Conservation (phyloP, 1,140 invertebrate genomes). For the Macrotrachela quadricornifera region DNA sequence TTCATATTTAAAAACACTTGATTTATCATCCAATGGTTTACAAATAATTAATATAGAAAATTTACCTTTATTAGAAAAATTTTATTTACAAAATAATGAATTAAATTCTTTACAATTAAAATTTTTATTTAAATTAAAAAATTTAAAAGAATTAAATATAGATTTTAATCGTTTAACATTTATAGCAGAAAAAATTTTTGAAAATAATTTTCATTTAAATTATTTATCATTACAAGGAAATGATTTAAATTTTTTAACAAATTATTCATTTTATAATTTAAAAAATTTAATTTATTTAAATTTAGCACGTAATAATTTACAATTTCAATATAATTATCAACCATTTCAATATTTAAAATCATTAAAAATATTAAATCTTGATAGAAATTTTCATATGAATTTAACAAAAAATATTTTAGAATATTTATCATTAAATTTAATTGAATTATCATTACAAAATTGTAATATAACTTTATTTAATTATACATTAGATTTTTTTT, state of each 20-base stretch:
- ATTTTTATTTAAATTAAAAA: not conserved
- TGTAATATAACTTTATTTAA: no score
- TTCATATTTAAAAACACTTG: not conserved
- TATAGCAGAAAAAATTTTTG: not conserved
- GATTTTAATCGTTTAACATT: slow-evolving; percentile 4
- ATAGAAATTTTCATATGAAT: no score
- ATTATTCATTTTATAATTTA: not conserved
- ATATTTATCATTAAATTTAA: no score
- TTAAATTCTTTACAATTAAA: slow-evolving; percentile 2
- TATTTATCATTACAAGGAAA: slow-evolving; percentile 1
- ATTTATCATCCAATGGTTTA: slow-evolving; percentile 6
- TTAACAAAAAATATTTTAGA: no score
- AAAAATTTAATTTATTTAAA: not conserved
- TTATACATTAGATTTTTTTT: no score
- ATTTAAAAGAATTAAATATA: slow-evolving; percentile 4
- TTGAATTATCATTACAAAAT: no score
- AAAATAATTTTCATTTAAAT: not conserved
- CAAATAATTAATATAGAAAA: not conserved
- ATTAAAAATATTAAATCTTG: no score
- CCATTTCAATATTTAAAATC: no score
- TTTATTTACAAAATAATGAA: slow-evolving; percentile 7
- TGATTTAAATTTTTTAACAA: not conserved
- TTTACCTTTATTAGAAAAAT: not conserved
- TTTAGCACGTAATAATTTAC: slow-evolving; percentile 1
- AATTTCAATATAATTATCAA: not conserved